Base-by-base conservation (phyloP, 1,140 invertebrate species). In the Copidosoma floridanum region DNA sequence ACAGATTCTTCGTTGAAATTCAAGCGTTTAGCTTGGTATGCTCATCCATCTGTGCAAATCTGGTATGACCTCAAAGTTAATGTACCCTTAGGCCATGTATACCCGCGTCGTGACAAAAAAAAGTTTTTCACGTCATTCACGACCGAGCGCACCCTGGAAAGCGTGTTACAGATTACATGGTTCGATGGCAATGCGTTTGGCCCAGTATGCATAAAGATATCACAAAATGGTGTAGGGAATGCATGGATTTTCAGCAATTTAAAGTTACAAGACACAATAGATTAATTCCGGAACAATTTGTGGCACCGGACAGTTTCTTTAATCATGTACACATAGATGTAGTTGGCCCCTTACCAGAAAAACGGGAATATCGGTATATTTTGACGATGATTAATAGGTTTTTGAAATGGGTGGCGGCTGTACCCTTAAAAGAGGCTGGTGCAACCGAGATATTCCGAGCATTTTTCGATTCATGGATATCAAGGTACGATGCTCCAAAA, bases 311-410 rank as follows among this genome's bases (percentile, higher is more conserved):
- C 26, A 21, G 6, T 14, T 3, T 32, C 2, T 54, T 54, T 54
- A 23, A 6, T 29, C 51, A 54, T 40, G 26, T 54, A 8, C 51
- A 54, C 23, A 40, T 54, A 4, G 51, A 54, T 21, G 32, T 54
- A 11, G 51, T 54, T 7, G 37, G 32, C 11, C 51, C 18, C 4
- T 32, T 51, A 8, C 18, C 14, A 14, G n/a, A 23, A 16, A 18
- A 3, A 2, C 32, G 40, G 4, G 51, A 27, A 10, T 38, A 10
- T 11, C 2, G 11, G 6, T 54, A 54, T 26, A 6, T 21, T 20
- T 21, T 37, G 7, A 54, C 51, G 3, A 54, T 54, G 3, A 54
- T 54, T 18, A 37, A 37, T 24, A 38, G 32, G 37, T 38, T 11
- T n/a, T 8, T 16, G 8, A 6, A 20, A 8, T 41, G 40, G 40